Base-by-base conservation (phyloP, 1,140 invertebrate genomes). In the Ridgeia piscesae region DNA sequence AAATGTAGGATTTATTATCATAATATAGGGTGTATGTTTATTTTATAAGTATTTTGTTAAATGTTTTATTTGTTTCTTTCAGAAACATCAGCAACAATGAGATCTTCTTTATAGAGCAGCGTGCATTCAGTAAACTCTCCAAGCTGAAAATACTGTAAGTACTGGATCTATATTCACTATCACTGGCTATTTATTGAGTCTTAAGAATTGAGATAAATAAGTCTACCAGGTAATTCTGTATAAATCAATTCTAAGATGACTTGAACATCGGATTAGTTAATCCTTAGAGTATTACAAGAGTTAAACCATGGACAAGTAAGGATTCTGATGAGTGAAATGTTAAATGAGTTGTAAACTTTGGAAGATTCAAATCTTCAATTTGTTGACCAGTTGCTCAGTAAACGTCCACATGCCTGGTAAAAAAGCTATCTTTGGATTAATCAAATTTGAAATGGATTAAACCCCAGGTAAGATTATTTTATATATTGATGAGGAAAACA, bases 61-160 rank as follows among this genome's bases (percentile, higher is more conserved):
- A 42, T 48, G 33, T 58, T 14, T 27, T n/a, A 48, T 2, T 91
- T 6, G 1, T 91, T 35, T 48, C 42, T 48, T 50, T n/a, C 91
- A 91, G 91, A 48, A 91, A 91, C 48, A 35, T 91, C 34, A 91
- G 91, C 42, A 91, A 91, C 91, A 91, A 91, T 33, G 14, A 91
- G 48, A 91, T 91, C 17, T 91, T 91, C 48, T 91, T 14, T 48
- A 42, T 91, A 33, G 91, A 35, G 34, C 33, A 33, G 33, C 34
- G 11, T 33, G 33, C 91, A 48, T 50, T 91, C 34, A 42, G 33
- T 35, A 21, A 27, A 33, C 33, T 91, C 9, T 48, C 35, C 17
- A 34, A 58, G 27, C 42, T 91, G 33, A 91, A 35, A 17, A 58
- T 91, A 48, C n/a, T 91, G 91, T 91, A 50, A 91, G 91, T 91